These are phyloP conservation scores for Clupea harengus DNA, from an alignment of 2,113 vertebrate species.

Conservation along the genomic window DNA sequence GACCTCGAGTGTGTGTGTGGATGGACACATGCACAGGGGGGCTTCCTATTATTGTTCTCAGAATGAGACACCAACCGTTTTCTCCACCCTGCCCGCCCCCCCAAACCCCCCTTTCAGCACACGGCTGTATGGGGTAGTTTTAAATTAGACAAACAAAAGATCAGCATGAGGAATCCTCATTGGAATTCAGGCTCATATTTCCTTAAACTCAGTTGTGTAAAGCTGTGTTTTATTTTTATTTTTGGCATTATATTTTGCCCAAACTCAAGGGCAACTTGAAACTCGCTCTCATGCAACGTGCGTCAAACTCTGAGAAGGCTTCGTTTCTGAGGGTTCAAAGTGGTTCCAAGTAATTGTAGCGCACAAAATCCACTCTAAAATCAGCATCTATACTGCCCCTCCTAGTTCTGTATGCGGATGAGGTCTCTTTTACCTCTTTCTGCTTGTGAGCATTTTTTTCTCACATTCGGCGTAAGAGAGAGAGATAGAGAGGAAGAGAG, in stretches of 20 bases:
- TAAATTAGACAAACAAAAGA: constrained; percentile 31
- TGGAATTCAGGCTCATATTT: constrained; percentile 30
- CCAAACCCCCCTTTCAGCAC: constrained; percentile 3
- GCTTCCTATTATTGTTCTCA: constrained; percentile 57
- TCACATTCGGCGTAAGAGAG: neutral
- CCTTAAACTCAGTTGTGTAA: constrained; percentile 25
- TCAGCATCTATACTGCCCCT: neutral
- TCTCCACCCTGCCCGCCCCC: constrained; percentile 13
- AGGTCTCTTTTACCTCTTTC: neutral
- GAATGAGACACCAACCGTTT: constrained; percentile 22
- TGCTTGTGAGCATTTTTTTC: constrained; percentile 5
- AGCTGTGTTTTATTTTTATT: constrained; percentile 7
- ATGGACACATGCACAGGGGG: constrained; percentile 28
- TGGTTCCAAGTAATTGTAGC: neutral
- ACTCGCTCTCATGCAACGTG: neutral
- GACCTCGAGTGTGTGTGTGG: neutral
- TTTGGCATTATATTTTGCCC: constrained; percentile 24
- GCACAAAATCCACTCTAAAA: neutral
- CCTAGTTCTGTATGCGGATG: neutral
- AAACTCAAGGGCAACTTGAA: neutral
- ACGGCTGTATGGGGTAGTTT: constrained; percentile 25
- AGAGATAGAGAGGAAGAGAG: neutral
- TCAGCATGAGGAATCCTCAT: constrained; percentile 32
- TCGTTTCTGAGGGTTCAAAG: neutral
- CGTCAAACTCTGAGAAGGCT: neutral